Evolutionary conservation across 1,140 invertebrate species (phyloP), one percentile per base, ranked within the genome.

Genomic region (Cotesia glomerata): DNA sequence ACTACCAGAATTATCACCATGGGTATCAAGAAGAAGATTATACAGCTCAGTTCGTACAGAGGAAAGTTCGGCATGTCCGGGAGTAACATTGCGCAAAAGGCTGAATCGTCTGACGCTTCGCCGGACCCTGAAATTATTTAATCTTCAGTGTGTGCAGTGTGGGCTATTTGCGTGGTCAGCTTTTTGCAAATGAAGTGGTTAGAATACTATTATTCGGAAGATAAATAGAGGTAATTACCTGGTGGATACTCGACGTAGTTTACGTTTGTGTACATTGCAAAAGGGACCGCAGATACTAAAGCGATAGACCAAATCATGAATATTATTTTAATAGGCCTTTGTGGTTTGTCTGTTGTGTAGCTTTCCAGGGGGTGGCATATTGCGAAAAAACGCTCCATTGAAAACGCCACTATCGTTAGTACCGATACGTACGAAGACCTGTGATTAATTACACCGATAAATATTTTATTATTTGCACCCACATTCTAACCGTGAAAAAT

Each of bases 341-440:
- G 91, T 49, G 96, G 88, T 5, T 93, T 93, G 0, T 93, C 93
- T 88, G 96, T 93, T 3, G 91, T 91, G 80, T 95, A 92, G 16
- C 91, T 87, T 75, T 93, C 91, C 49, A 98, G 85, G 0, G 96
- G 95, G 84, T 97, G 93, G 80, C 96, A 98, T 76, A 98, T 97
- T 13, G 96, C 96, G 35, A 97, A 83, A 87, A 97, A 98, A 54
- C 96, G 89, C 84, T 95, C 94, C 79, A 92, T 91, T 0, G 94
- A 95, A 85, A 96, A 96, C 18, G 93, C 93, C 13, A 96, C 94
- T 75, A 98, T 97, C 26, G 95, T 96, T 77, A 98, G 88, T 0
- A 97, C 94, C 0, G 95, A 97, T 0, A 95, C 94, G 81, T 96
- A 96, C 2, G 94, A 94, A 0, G 94, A 94, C 80, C 93, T 94